Evolutionary conservation across 2,888 invertebrate species (phyloP).

Genomic region (Chouioia cunea): DNA sequence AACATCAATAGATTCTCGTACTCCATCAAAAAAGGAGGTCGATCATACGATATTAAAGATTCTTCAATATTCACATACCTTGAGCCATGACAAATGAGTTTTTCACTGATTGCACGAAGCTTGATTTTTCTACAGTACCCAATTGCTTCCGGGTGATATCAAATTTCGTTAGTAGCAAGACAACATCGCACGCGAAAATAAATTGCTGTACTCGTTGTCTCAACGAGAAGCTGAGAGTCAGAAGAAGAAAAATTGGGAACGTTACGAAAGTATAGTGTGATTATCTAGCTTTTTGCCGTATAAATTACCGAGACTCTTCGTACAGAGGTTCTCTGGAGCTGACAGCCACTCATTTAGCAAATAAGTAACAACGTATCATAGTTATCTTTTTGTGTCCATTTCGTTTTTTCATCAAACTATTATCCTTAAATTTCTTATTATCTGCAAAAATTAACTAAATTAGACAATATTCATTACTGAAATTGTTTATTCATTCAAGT

Average conservation of each 20-base stretch:
- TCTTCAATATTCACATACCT: too few species aligned
- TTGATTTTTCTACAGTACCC: conserved; percentile 16
- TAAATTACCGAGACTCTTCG: conserved; percentile 48
- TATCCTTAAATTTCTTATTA: neutral
- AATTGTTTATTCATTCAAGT: too few species aligned
- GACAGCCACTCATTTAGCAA: conserved; percentile 55
- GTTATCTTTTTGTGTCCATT: neutral
- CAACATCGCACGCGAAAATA: conserved; percentile 29
- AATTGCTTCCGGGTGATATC: conserved; percentile 45
- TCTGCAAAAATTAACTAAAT: too few species aligned
- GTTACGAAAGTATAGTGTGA: conserved; percentile 41
- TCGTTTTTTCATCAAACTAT: neutral
- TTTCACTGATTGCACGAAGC: neutral
- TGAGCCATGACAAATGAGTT: conserved; percentile 8
- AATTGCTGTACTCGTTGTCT: conserved; percentile 43
- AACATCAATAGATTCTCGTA: conserved; percentile 15
- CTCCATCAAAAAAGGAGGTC: conserved; percentile 15
- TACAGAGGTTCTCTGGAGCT: conserved; percentile 40
- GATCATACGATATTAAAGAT: neutral
- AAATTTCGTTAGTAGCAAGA: conserved; percentile 56
- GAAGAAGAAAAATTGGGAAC: neutral
- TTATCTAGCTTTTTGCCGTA: conserved; percentile 55
- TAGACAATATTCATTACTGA: too few species aligned
- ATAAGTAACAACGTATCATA: conserved; percentile 16
- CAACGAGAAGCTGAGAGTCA: neutral